Percentiles rank a stretch among this genome's conserved stretches.
phyloP scores from a whole-genome alignment of 2,888 invertebrate genomes.

The Erannis defoliaria region DNA sequence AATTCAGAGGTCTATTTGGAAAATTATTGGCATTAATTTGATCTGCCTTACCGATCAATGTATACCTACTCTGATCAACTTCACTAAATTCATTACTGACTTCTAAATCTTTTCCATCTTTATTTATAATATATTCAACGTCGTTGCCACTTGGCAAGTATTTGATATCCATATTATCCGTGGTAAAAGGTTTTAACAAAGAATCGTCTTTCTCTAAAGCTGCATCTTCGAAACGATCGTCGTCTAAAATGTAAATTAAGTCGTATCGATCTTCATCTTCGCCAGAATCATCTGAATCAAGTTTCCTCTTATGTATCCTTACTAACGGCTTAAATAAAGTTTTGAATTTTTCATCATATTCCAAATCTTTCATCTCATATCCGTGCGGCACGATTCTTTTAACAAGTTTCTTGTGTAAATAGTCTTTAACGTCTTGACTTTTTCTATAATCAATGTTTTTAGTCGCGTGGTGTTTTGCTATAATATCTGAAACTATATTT shows the following conservation, averaged over 20 bases:
- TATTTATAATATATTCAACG: not conserved
- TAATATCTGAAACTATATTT: not conserved
- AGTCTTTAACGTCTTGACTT: slow-evolving; percentile 7
- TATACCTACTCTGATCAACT: not conserved
- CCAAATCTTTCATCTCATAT: slow-evolving; percentile 31
- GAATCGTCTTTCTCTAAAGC: slow-evolving; percentile 5
- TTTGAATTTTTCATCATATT: slow-evolving; percentile 48
- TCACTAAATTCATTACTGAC: not conserved
- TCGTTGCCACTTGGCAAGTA: slow-evolving; percentile 3
- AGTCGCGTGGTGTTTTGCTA: not conserved
- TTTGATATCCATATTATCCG: slow-evolving; percentile 16
- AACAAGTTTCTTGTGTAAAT: slow-evolving; percentile 34
- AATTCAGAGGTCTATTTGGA: not conserved
- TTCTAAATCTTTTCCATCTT: not conserved
- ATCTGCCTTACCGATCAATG: not conserved
- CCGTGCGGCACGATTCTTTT: slow-evolving; percentile 51
- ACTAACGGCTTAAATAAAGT: slow-evolving; percentile 51
- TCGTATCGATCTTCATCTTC: slow-evolving; percentile 13
- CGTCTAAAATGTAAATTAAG: slow-evolving; percentile 17
- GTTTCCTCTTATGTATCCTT: slow-evolving; percentile 47
- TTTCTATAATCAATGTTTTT: not conserved
- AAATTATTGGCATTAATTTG: not conserved
- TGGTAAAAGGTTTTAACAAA: slow-evolving; percentile 19
- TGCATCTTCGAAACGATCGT: slow-evolving; percentile 2
- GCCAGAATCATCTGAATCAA: not conserved